Conservation (phyloP, 2,797 vertebrate genomes). For the Clarias pachynema region DNA sequence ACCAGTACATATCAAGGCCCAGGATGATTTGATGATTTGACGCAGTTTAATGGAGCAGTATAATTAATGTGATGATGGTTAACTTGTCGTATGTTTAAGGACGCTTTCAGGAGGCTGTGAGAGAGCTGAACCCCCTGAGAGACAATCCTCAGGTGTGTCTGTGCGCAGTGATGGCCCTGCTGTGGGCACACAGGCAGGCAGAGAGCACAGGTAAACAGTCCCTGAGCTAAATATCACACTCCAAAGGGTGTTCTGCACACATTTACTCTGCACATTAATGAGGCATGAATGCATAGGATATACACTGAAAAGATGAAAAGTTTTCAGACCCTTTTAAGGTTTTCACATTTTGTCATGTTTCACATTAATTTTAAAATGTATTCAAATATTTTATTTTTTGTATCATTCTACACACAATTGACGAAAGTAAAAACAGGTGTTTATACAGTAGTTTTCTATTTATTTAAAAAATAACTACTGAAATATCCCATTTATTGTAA, state of each 20-base stretch:
- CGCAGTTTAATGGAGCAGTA: neutral
- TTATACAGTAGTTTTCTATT: no score
- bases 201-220: conserved; percentile 59
- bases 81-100: conserved; percentile 55
- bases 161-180: conserved; percentile 69
- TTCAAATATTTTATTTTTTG: no score
- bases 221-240: neutral
- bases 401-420: no score
- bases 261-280: neutral
- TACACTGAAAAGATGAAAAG: no score
- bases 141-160: conserved; percentile 62
- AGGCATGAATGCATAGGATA: neutral
- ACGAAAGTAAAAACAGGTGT: no score
- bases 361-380: neutral
- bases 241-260: neutral
- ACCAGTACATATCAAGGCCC: neutral
- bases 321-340: no score
- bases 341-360: no score
- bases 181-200: conserved; percentile 68
- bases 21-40: neutral
- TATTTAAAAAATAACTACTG: no score
- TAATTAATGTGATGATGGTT: neutral
- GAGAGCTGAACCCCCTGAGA: conserved; percentile 64
- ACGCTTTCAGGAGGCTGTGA: conserved; percentile 69
- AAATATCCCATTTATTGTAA: no score